Percentiles rank a stretch among this genome's conserved stretches.
Conservation (phyloP, 2,113 vertebrate genomes). For the Pedetes capensis region DNA sequence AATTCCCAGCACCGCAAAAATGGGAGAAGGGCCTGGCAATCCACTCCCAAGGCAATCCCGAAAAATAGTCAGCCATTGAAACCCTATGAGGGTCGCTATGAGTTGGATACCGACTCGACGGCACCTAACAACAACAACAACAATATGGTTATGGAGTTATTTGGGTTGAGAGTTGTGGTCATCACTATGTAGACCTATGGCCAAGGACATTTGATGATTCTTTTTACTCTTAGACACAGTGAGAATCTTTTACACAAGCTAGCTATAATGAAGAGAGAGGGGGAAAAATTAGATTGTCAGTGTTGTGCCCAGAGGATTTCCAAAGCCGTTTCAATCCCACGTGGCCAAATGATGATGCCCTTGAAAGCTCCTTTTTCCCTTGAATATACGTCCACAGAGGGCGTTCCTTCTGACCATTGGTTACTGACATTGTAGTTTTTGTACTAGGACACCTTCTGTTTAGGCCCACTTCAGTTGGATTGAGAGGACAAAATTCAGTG, state of each 20-base stretch:
- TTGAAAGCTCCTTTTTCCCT: not conserved
- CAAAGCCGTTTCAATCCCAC: not conserved
- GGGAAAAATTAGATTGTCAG: not conserved
- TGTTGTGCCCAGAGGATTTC: not conserved
- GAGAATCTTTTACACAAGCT: not conserved
- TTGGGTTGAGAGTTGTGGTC: not conserved
- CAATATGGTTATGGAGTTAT: no score
- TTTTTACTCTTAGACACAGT: not conserved
- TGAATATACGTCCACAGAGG: not conserved
- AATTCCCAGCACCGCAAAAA: no score
- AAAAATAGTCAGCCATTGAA: no score
- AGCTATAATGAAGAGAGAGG: not conserved
- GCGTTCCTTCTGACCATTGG: not conserved
- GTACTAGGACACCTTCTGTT: not conserved
- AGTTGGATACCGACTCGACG: no score
- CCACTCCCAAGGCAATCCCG: no score
- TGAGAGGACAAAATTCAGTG: not conserved
- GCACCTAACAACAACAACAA: no score
- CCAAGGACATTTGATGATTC: not conserved
- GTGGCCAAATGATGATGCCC: not conserved
- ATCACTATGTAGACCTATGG: not conserved
- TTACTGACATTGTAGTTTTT: not conserved
- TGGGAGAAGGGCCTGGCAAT: no score
- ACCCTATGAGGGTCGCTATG: no score
- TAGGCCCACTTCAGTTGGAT: not conserved